These are phyloP conservation scores for Amphipoea lucens DNA, from an alignment of 2,888 invertebrate genomes.

Conservation along the genomic window DNA sequence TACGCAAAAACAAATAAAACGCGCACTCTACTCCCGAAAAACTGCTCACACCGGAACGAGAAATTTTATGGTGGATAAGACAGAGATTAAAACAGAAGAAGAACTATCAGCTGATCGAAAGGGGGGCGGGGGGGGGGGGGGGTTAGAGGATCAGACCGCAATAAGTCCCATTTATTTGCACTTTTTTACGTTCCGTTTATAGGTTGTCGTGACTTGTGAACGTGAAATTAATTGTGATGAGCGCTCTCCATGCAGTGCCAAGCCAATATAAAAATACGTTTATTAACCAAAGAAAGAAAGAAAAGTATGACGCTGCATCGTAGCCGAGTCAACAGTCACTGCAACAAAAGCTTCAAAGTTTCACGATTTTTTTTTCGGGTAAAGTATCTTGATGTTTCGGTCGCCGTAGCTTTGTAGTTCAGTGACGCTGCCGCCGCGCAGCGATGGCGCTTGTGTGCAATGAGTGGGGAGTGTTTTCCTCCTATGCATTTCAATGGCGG, in stretches of 20 bases:
- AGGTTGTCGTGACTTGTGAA: neutral
- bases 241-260: neutral
- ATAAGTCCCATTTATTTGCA: neutral
- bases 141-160: too few relatives aligned
- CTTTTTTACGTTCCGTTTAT: neutral
- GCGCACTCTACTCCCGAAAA: too few relatives aligned
- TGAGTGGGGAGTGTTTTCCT: neutral
- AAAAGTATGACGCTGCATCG: neutral
- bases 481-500: slow-evolving; percentile 10
- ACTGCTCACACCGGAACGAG: too few relatives aligned
- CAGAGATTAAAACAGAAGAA: too few relatives aligned
- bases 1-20: neutral
- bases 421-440: neutral
- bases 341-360: neutral
- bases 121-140: too few relatives aligned
- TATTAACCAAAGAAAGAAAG: too few relatives aligned
- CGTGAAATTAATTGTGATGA: slow-evolving; percentile 7
- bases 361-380: neutral
- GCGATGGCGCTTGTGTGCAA: neutral
- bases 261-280: neutral
- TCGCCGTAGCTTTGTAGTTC: slow-evolving; percentile 19
- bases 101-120: too few relatives aligned
- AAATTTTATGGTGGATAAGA: too few relatives aligned
- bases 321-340: neutral
- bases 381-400: slow-evolving; percentile 14